Base-by-base conservation (phyloP, 2,113 vertebrate species). In the Coregonus clupeaformis region DNA sequence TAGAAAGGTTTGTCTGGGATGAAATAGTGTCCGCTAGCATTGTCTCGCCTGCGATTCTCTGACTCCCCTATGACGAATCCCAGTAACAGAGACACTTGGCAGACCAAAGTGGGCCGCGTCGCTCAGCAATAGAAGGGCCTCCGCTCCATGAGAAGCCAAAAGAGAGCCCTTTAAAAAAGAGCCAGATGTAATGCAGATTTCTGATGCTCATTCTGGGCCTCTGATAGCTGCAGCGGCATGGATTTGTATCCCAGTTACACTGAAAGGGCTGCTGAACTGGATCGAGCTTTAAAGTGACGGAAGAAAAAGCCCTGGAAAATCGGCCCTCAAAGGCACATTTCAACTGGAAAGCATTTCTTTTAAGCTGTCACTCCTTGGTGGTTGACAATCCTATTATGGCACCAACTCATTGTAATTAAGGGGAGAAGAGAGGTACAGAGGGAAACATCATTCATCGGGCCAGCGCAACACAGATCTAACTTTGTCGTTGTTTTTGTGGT, bases 231-330 rank as follows among this genome's bases (percentile, higher is more conserved):
- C 85, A 76, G 87, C 81, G 83, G 85, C 91, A 88, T 91, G 91
- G 91, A 92, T 94, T 93, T 93, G 92, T 92, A 91, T 93, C 92
- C 92, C 87, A 82, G 91, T 90, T 91, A 91, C 92, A 91, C 87
- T 94, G 90, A 94, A 93, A 92, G 88, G 90, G 78, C 85, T 62
- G 80, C 82, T 85, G 88, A 92, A 93, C 92, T 92, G 93, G 92
- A 93, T 92, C 88, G 84, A 91, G 90, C 90, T 92, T 94, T 89
- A 93, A 94, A 93, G 92, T 92, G 90, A 90, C 93, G 89, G 16
- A 14, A 5, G 90, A 88, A 86, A 93, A 92, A 93, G 89, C 92
- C 88, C 89, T 92, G 91, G 91, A 94, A 93, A 94, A 94, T 94
- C 89, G 84, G 83, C 70, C 89, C 92, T 93, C 88, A 92, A 92